Base-by-base conservation (phyloP, 2,113 vertebrate genomes). In the Aplodontia rufa region DNA sequence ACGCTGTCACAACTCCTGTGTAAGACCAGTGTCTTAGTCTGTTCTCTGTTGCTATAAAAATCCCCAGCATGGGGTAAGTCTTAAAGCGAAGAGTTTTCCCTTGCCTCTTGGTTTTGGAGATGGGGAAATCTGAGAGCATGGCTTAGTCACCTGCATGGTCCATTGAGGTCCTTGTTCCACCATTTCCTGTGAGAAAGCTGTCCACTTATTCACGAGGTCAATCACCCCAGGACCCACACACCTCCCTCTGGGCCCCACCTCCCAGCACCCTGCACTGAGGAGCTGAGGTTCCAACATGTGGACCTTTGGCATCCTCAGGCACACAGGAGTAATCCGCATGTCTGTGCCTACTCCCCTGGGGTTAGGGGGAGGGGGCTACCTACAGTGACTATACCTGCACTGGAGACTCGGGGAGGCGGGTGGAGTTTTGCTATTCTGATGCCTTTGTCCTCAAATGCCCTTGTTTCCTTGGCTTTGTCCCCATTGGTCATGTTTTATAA, bases 291-390 rank as follows among this genome's bases (percentile, higher is more conserved):
- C 37, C 26, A 71, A 2, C 72, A 22, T 5, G 6, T 13, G 5
- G 24, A 40, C 10, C 10, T 87, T 28, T 32, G 35, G 5, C 6
- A 32, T 58, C 40, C 37, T 17, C 24, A 47, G 32, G 16, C 22
- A 26, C 30, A n/a, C 30, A 8, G 22, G 28, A 45, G 16, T 13
- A 20, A 10, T 22, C 0, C 14, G 12, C 35, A 2, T 7, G 0
- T n/a, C 19, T 2, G 35, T 58, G 20, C 30, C 11, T 10, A 1
- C 51, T 74, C 68, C n/a, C 8, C 35, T 19, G 6, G n/a, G 11
- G 9, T 32, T 83, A 1, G n/a, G 37, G 30, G n/a, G 45, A 5
- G 26, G 66, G 60, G 5, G n/a, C n/a, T n/a, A n/a, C n/a, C 11
- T 3, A 22, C 19, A 51, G 35, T n/a, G 28, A 40, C 7, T 32